Evolutionary conservation across 2,113 vertebrate genomes (phyloP).

Genomic region (Zapus hudsonius): DNA sequence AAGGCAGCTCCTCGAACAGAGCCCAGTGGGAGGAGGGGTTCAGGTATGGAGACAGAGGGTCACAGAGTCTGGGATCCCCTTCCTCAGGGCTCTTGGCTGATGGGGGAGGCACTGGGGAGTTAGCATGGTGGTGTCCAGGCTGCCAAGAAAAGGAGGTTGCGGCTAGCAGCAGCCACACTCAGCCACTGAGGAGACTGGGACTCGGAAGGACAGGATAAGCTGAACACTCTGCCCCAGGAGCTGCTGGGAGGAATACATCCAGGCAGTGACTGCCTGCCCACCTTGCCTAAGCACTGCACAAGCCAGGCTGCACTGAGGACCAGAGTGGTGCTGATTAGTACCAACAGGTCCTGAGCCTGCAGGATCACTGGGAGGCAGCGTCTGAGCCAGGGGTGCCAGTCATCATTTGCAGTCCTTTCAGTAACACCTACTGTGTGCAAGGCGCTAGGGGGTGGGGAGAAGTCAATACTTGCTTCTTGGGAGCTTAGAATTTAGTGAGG

Average conservation of each 20-base stretch:
- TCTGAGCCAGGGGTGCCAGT: neutral
- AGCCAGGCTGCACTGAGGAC: neutral
- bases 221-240: neutral
- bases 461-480: neutral
- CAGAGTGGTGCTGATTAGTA: fast-evolving
- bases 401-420: neutral
- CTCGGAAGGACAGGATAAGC: neutral
- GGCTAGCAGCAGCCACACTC: neutral
- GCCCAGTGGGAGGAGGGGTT: conserved; percentile 91
- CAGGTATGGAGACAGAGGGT: conserved; percentile 84
- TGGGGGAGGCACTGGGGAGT: neutral
- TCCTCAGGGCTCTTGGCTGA: neutral
- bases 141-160: neutral
- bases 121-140: neutral
- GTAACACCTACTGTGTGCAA: neutral
- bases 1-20: conserved; percentile 91
- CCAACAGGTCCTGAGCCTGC: fast-evolving
- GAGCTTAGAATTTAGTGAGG: neutral
- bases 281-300: fast-evolving
- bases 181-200: neutral
- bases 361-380: neutral
- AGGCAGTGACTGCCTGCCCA: neutral
- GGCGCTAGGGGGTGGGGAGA: neutral
- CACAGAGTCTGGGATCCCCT: neutral
- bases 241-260: neutral